These are phyloP conservation scores for Holothuria glaberrima DNA, from an alignment of 35 echinoderm and acorn worm genomes.

Conservation along the genomic window DNA sequence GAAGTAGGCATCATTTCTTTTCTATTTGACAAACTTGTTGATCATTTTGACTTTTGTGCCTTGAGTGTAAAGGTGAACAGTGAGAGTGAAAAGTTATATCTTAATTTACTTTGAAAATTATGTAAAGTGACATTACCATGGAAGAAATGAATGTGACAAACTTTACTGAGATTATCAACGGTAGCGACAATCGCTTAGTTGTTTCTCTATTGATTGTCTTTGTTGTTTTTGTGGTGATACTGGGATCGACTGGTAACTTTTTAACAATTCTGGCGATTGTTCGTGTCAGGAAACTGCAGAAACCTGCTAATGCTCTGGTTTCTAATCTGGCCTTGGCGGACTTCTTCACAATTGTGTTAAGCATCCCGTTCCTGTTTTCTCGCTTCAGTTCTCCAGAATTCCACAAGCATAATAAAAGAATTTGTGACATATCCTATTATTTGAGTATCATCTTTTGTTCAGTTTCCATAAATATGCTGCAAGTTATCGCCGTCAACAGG, in stretches of 20 bases:
- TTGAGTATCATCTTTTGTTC: neutral
- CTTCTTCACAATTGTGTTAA: neutral
- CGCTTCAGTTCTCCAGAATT: constrained; percentile 26
- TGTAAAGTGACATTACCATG: too few species aligned
- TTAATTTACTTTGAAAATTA: too few species aligned
- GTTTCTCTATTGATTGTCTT: neutral
- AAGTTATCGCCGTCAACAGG: constrained; percentile 44
- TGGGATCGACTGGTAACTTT: constrained; percentile 30
- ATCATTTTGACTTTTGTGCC: too few species aligned
- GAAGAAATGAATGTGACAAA: too few species aligned
- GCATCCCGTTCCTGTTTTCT: constrained; percentile 13
- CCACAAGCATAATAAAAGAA: neutral
- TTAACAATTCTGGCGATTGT: constrained; percentile 3
- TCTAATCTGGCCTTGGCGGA: constrained; percentile 22
- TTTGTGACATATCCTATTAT: constrained; percentile 23
- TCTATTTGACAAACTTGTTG: too few species aligned
- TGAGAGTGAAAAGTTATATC: too few species aligned
- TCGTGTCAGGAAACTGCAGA: neutral
- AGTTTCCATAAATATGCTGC: constrained; percentile 25
- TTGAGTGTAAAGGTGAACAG: too few species aligned
- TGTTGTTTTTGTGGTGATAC: neutral
- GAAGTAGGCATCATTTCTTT: too few species aligned
- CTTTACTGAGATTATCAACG: neutral
- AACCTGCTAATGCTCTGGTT: constrained; percentile 4
- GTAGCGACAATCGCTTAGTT: constrained; percentile 18